These are phyloP conservation scores for Sipha maydis DNA, from an alignment of 2,888 invertebrate species.

Conservation along the genomic window DNA sequence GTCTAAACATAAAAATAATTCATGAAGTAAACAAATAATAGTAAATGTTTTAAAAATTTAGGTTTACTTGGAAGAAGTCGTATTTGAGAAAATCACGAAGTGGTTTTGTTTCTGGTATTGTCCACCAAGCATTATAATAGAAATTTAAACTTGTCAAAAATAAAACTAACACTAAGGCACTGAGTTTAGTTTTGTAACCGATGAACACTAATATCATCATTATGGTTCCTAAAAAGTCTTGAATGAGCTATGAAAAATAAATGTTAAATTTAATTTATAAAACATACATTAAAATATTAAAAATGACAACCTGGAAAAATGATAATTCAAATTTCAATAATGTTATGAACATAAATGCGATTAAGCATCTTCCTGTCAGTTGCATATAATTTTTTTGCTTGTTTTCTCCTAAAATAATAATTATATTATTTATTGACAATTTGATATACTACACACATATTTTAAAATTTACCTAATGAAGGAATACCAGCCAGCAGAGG, in stretches of 20 bases:
- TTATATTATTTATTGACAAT: constrained; percentile 2
- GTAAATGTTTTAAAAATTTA: constrained; percentile 18
- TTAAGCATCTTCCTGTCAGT: constrained; percentile 91
- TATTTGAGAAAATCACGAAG: constrained; percentile 99
- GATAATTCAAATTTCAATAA: constrained; percentile 92
- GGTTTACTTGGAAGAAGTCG: constrained; percentile 97
- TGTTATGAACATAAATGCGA: constrained; percentile 99
- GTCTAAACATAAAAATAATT: constrained; percentile 78
- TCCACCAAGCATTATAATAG: constrained; percentile 99
- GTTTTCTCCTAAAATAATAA: constrained; percentile 76
- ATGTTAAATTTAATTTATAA: neutral
- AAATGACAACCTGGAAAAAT: constrained; percentile 78
- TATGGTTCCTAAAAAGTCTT: constrained; percentile 91
- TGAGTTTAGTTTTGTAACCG: constrained; percentile 98
- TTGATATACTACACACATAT: neutral
- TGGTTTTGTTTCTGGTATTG: constrained; percentile 92
- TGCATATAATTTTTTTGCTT: constrained; percentile 97
- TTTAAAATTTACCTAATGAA: constrained; percentile 73
- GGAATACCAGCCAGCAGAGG: constrained; percentile 97
- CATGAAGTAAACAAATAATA: neutral
- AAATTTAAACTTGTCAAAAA: constrained; percentile 91
- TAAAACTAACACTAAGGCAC: constrained; percentile 91
- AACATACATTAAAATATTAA: constrained; percentile 13
- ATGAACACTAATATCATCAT: constrained; percentile 96
- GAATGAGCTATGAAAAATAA: constrained; percentile 76